Evolutionary conservation across 2,888 invertebrate genomes (phyloP).

Genomic region (Rhabditoides inermis): DNA sequence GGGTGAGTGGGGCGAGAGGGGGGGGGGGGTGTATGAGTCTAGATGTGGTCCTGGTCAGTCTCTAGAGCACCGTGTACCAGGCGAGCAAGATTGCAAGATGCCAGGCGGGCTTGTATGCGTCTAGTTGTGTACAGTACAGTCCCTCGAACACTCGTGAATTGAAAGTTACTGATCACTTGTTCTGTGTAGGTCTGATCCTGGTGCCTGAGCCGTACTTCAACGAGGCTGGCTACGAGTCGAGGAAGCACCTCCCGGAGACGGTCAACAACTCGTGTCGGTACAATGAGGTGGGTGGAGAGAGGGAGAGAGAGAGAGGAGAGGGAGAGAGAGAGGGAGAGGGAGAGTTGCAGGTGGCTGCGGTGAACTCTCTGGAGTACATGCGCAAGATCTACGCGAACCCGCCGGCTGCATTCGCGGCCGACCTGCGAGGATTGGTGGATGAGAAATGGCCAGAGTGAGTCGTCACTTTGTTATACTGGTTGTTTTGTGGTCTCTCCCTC

Average conservation of each 20-base stretch:
- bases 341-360: neutral
- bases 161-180: too few relatives aligned
- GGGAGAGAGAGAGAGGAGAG: too few relatives aligned
- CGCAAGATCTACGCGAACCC: slow-evolving; percentile 1
- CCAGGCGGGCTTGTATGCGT: too few relatives aligned
- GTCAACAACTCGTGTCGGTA: slow-evolving; percentile 6
- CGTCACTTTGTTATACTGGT: neutral
- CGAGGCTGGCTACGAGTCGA: slow-evolving; percentile 14
- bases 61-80: too few relatives aligned
- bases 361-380: slow-evolving; percentile 12
- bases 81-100: too few relatives aligned
- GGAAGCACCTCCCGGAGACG: slow-evolving; percentile 11
- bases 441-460: neutral
- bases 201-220: slow-evolving; percentile 14
- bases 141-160: too few relatives aligned
- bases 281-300: slow-evolving; percentile 1
- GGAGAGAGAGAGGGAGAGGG: slow-evolving; percentile 7
- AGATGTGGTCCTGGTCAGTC: too few relatives aligned
- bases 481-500: neutral
- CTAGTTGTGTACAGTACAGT: too few relatives aligned
- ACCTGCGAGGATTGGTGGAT: neutral
- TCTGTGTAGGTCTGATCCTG: slow-evolving; percentile 12
- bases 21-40: too few relatives aligned
- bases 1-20: too few relatives aligned
- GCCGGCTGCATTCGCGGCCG: neutral